Base-by-base conservation (phyloP, 1,140 invertebrate species). In the Varroa destructor region DNA sequence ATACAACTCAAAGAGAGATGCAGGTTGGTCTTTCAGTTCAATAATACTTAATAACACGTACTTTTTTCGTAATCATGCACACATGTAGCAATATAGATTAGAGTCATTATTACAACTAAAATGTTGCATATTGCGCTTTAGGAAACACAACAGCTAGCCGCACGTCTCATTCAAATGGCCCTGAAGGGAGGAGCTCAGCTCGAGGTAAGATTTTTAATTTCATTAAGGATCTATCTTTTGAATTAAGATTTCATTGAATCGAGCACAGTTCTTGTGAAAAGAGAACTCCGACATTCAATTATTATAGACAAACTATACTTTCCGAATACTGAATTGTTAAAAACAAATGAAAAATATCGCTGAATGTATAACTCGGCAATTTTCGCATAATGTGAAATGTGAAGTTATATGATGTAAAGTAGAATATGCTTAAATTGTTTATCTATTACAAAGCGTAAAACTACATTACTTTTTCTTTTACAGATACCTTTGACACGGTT, bases 1-100 rank as follows among this genome's bases (percentile, higher is more conserved):
- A 67, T 46, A 67, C 61, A 40, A 67, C 61, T 1, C 61, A 67
- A 40, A n/a, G 36, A 67, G 61, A 67, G 37, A 67, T 67, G 40
- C 12, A 67, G 61, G 61, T 67, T 67, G 2, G 61, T 58, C 55
- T 40, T 58, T 58, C 57, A 58, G 55, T n/a, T 56, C 25, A 25
- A 25, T 25, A 25, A 25, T 25, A 25, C 25, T 25, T 25, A 25
- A 25, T 25, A 25, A 25, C 25, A 25, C 25, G 25, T 25, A 25
- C 25, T 25, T 25, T 25, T 25, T 25, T 25, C 25, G 25, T 42
- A 12, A 58, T 58, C 57, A 12, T 58, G 10, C 6, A 58, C 6
- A 42, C 3, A 58, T 6, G 57, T 37, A 58, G 3, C 3, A 12
- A 36, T 12, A 58, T 12, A 37, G 40, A 5, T 12, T 58, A 6